Evolutionary conservation across 2,113 vertebrate species (phyloP), one percentile per base, ranked within the genome.

Genomic region (Amia ocellicauda): DNA sequence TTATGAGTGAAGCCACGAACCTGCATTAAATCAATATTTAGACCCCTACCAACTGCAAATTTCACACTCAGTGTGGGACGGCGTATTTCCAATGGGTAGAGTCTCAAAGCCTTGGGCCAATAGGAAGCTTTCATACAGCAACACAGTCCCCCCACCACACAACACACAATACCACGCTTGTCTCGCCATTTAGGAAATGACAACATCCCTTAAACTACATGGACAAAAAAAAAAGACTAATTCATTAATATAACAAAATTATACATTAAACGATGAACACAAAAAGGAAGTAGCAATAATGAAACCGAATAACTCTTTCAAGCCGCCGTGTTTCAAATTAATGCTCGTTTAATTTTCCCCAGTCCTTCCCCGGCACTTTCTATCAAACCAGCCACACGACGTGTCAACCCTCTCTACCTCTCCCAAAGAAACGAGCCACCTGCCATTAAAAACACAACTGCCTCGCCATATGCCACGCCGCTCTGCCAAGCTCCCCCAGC

Each of bases 381-480:
- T 80, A 86, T 80, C 68, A 63, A 86, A 83, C 82, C 68, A 68
- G 70, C 80, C 82, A 79, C 85, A 84, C 78, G 73, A 69, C 80
- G 72, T 87, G 83, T 81, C 66, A 74, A 84, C 89, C 88, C 78
- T 79, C 76, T 76, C 76, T 81, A 81, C 84, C 86, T 90, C 81
- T 81, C n/a, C 84, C 74, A 85, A 87, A 87, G 89, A 79, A 58
- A 72, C 67, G 73, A 83, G 83, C 76, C 14, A 69, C 85, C 84
- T 77, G 91, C 91, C 90, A 90, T 86, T 81, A 88, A 87, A 81
- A 87, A 87, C 86, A 87, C 91, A 94, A 92, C 93, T 97, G 94
- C 89, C 92, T 89, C 78, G 82, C 94, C 95, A 97, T 97, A 97
- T 96, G 93, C 85, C 90, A 80, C 73, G 64, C 77, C 71, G 31